A percentile compares a stretch with the other conserved stretches of the same genome.
phyloP scores from a whole-genome alignment of 2,113 vertebrate genomes.

The Nesogale talazaci region DNA sequence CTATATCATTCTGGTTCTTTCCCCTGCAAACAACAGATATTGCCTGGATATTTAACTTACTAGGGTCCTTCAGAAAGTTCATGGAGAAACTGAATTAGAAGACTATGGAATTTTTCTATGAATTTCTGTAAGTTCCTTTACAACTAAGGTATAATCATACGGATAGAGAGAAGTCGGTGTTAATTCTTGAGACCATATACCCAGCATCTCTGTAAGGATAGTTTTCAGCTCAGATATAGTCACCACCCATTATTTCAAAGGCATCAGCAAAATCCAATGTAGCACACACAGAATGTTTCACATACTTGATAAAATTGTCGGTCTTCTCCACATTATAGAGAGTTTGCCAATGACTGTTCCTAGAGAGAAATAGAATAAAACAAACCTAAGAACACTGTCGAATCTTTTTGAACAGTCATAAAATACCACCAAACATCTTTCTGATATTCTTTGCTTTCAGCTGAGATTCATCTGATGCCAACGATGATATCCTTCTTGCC shows the following conservation, averaged over 20 bases:
- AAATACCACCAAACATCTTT: no score
- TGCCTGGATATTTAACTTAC: no score
- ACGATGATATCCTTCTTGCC: no score
- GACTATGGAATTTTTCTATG: no score
- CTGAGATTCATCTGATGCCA: no score
- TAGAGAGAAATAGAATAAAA: conserved; percentile 80
- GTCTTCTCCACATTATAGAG: conserved; percentile 97
- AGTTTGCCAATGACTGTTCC: conserved; percentile 98
- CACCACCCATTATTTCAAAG: not conserved
- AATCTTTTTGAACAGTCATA: no score
- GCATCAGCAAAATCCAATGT: not conserved
- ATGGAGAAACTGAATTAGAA: no score
- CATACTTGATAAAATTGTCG: conserved; percentile 94
- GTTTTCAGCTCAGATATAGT: not conserved
- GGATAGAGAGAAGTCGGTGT: no score
- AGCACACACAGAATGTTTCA: not conserved
- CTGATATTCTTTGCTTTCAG: no score
- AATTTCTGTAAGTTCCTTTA: no score
- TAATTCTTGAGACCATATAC: not conserved
- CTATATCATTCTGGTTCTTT: not conserved
- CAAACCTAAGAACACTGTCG: not conserved
- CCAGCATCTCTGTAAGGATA: not conserved
- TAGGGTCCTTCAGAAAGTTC: no score
- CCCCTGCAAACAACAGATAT: not conserved
- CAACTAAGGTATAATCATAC: no score